Evolutionary conservation across 2,797 vertebrate species (phyloP), one percentile per base, ranked within the genome.

Genomic region (Clarias laeviceps): DNA sequence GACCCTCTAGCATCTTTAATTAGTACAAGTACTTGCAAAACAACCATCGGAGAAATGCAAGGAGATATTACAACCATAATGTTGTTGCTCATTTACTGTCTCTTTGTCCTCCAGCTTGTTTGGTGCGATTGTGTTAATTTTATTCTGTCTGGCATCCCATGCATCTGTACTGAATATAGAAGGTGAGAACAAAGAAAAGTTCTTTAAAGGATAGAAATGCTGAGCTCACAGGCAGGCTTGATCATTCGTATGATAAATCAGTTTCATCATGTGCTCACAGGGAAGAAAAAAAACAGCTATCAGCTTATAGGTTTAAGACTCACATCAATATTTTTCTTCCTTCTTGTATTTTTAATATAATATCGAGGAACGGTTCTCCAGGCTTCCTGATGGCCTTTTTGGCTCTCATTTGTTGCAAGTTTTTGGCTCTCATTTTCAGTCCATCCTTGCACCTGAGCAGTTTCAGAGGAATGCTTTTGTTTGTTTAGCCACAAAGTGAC

Each of bases 61-160:
- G n/a, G 5, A 29, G 18, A 79, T 12, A 27, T 50, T 69, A 20
- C 34, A 82, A 37, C 29, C 9, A 37, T 37, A 5, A 24, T 57
- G 4, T 54, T 82, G 1, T 14, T 79, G 82, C 61, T 37, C 66
- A 45, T 18, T 84, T 18, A 56, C 54, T 82, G 64, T 73, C 40
- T 83, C 34, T 87, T 73, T 57, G 29, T 84, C 80, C 18, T 54
- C 20, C n/a, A 81, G 29, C 57, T 29, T 59, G 82, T 82, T 84
- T 76, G 70, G 73, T 27, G 66, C 69, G 56, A 78, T 85, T 65
- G 73, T 22, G 56, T 74, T 79, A 61, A 73, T 65, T 69, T 76
- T 80, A 86, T 32, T 84, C 69, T 79, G 78, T 69, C 85, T 88
- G 66, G 88, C 83, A 87, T 24, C 32, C 45, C 54, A 68, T 68